phyloP scores from a whole-genome alignment of 2,113 vertebrate genomes.

The Phasianus colchicus region DNA sequence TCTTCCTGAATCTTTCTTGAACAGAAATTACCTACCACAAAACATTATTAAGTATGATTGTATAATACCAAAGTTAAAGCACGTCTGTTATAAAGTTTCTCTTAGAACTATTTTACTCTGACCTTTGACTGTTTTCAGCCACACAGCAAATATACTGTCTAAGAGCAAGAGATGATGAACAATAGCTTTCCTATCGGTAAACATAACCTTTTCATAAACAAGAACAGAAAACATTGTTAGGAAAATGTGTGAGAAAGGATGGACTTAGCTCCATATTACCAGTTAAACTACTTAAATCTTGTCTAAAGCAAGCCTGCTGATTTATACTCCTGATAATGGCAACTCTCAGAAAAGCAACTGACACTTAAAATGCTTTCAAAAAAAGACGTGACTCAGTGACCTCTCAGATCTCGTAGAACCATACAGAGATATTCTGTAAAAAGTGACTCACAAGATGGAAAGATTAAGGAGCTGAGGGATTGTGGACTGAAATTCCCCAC shows the following conservation, averaged over 20 bases:
- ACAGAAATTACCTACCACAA: not conserved
- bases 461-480: not conserved
- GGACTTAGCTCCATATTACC: no score
- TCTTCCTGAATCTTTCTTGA: not conserved
- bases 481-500: not conserved
- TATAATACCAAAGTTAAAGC: not conserved
- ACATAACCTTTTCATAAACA: not conserved
- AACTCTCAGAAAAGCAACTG: not conserved
- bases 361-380: not conserved
- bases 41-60: not conserved
- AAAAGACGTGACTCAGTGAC: not conserved
- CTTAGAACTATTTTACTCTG: not conserved
- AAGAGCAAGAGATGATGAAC: not conserved
- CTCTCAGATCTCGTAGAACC: not conserved
- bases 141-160: not conserved
- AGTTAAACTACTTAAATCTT: not conserved
- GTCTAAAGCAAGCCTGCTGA: not conserved
- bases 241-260: not conserved
- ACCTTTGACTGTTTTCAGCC: not conserved
- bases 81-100: not conserved
- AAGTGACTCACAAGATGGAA: not conserved
- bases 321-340: not conserved
- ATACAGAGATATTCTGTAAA: not conserved
- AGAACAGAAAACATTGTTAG: not conserved
- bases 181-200: not conserved